phyloP scores from a whole-genome alignment of 2,888 invertebrate species.

The Sussaba pulchella region DNA sequence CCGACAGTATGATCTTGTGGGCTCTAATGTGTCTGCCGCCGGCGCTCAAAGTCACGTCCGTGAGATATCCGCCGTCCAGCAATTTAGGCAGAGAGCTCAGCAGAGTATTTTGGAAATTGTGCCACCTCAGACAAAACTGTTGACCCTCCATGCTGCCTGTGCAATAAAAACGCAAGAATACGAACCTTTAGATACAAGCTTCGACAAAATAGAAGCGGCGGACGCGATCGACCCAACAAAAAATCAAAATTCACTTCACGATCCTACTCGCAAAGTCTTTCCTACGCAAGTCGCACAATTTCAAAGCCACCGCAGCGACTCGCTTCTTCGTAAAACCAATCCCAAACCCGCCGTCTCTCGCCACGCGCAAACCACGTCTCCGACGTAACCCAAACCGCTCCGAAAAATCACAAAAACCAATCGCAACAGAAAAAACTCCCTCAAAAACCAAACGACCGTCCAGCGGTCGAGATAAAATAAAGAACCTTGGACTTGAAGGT shows the following conservation, averaged over 20 bases:
- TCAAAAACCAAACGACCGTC: background rate
- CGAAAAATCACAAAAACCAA: background rate
- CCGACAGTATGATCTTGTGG: constrained; percentile 94
- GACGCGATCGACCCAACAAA: no score
- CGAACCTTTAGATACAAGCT: constrained; percentile 37
- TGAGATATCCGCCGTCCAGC: constrained; percentile 92
- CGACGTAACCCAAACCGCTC: no score
- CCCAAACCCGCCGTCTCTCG: no score
- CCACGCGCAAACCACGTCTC: no score
- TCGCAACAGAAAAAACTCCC: background rate
- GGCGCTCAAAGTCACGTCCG: constrained; percentile 95
- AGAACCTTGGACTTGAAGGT: constrained; percentile 69
- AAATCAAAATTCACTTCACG: no score
- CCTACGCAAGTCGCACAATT: no score
- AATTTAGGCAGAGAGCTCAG: constrained; percentile 92
- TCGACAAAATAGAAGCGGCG: no score
- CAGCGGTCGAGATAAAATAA: background rate
- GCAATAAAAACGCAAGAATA: constrained; percentile 69
- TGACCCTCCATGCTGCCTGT: constrained; percentile 87
- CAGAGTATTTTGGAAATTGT: constrained; percentile 91
- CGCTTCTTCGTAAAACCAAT: no score
- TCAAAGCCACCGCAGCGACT: no score
- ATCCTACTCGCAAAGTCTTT: no score
- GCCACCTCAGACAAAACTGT: constrained; percentile 94
- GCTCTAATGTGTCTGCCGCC: constrained; percentile 94